Evolutionary conservation across 1,140 invertebrate species (phyloP), one percentile per base, ranked within the genome.

Genomic region (Danaus melanippus): DNA sequence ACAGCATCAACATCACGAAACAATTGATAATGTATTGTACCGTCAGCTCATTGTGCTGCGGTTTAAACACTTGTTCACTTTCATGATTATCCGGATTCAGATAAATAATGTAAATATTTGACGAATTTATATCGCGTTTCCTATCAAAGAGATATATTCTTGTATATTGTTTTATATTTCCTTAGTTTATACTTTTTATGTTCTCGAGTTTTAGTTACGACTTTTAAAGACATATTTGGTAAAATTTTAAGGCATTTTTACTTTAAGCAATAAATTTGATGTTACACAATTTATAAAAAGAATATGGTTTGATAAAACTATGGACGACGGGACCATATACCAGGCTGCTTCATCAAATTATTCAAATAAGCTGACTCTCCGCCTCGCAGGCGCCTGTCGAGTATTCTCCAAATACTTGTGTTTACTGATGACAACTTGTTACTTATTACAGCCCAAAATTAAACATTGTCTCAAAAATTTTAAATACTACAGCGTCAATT

Each of bases 281-380:
- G 21, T 8, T 32, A 8, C 6, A 32, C 21, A 32, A 32, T 53
- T 48, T 15, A 12, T 42, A 9, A 59, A 59, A 58, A 69, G 61
- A 67, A 60, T 50, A 46, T 43, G 42, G 60, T 55, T 61, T 68
- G 69, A 58, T 53, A 11, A 56, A 66, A 32, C 61, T 70, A 71
- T 66, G 61, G 67, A 44, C 53, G 42, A 51, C 32, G 47, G 17
- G 51, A 41, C 58, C 55, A 55, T 54, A 57, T 64, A 63, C 52
- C 54, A 65, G 63, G 62, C 54, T 71, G 63, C 66, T 76, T 76
- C 81, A 79, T 84, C 76, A 76, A 81, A 81, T 84, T 84, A 84
- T 84, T 84, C 74, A 79, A 81, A 84, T 78, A 78, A 72, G 69
- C 66, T 70, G 69, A 74, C 72, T 72, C 66, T 58, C 66, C 72